These are phyloP conservation scores for Ariolimax columbianus DNA, from an alignment of 2,888 invertebrate genomes.

Conservation along the genomic window DNA sequence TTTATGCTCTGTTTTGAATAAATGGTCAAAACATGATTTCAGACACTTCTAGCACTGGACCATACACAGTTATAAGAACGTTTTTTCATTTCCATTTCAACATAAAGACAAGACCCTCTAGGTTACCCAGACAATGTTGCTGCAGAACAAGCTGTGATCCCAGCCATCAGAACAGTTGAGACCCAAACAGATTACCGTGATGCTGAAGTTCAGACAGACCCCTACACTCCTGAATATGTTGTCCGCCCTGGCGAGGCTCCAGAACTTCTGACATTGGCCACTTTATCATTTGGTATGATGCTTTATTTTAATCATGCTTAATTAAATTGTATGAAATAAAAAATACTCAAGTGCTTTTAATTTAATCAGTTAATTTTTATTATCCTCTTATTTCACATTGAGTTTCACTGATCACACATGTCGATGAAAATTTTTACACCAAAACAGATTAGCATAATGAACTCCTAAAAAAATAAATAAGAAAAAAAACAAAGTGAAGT, in stretches of 20 bases:
- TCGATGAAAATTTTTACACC: too few species aligned
- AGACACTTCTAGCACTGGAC: too few species aligned
- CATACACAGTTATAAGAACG: too few species aligned
- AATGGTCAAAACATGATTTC: too few species aligned
- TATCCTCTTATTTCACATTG: too few species aligned
- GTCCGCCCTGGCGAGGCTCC: constrained; percentile 81
- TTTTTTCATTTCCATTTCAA: background rate
- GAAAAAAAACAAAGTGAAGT: too few species aligned
- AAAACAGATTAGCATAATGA: too few species aligned
- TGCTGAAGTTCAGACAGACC: constrained; percentile 87
- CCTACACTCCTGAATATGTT: constrained; percentile 86
- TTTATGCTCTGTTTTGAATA: too few species aligned
- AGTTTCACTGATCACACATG: too few species aligned
- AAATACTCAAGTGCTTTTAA: too few species aligned
- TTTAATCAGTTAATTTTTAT: too few species aligned
- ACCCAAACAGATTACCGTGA: constrained; percentile 87
- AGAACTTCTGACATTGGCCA: constrained; percentile 84
- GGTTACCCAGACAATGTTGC: constrained; percentile 66
- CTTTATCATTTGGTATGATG: constrained; percentile 83
- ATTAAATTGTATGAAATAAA: background rate
- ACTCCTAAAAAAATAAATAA: too few species aligned
- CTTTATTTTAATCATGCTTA: background rate
- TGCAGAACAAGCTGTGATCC: constrained; percentile 69
- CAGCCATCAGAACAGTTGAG: constrained; percentile 79
- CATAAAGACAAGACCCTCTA: constrained; percentile 73